Evolutionary conservation across 2,113 vertebrate species (phyloP).

Genomic region (Ammospiza caudacuta): DNA sequence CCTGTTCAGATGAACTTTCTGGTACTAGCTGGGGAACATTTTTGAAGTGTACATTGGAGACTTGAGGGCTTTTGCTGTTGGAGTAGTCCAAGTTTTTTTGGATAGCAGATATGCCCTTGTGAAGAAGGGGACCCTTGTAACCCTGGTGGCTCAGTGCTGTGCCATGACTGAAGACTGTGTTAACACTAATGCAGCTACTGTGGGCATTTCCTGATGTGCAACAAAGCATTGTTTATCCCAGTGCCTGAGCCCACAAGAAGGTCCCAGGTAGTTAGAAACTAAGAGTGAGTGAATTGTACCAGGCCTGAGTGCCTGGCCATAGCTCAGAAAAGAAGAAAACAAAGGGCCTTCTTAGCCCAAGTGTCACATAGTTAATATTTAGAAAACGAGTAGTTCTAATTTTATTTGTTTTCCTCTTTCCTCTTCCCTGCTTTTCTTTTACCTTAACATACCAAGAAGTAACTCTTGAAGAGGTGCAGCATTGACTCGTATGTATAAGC

Average conservation of each 20-base stretch:
- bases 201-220: background rate
- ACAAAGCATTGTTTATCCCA: background rate
- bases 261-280: background rate
- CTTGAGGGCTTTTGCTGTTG: background rate
- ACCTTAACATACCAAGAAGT: background rate
- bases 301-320: background rate
- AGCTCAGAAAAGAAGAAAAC: background rate
- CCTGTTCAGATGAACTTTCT: background rate
- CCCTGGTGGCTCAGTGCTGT: background rate
- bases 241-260: background rate
- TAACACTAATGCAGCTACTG: background rate
- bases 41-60: background rate
- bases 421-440: background rate
- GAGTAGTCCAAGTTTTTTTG: background rate
- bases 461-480: background rate
- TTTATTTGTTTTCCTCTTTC: background rate
- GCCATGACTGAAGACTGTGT: accelerated
- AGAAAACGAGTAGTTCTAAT: background rate
- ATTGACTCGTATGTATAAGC: background rate
- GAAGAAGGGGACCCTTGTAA: background rate
- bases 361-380: background rate
- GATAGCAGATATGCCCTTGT: background rate
- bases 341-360: background rate
- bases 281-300: background rate
- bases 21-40: background rate